These are phyloP conservation scores for Champsocephalus esox DNA, from an alignment of 2,797 vertebrate species.

Conservation along the genomic window DNA sequence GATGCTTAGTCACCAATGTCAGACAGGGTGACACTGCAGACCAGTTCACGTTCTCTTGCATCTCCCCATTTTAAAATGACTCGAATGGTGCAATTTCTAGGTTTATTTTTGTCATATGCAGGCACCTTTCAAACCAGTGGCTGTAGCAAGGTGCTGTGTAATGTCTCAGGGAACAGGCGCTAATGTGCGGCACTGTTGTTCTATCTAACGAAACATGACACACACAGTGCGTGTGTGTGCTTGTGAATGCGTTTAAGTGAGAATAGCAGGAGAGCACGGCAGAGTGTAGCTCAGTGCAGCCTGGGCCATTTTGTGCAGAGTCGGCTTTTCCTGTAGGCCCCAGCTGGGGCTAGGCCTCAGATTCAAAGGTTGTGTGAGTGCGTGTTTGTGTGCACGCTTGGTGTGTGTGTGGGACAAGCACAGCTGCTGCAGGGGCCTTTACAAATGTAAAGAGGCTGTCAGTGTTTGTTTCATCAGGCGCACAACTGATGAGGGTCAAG, in stretches of 20 bases:
- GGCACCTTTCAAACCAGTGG: conserved; percentile 11
- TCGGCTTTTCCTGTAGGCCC: conserved; percentile 91
- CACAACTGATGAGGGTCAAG: conserved; percentile 97
- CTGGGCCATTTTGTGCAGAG: conserved; percentile 91
- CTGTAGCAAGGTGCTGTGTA: conserved; percentile 32
- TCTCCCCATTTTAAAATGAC: not conserved
- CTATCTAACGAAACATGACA: conserved; percentile 83
- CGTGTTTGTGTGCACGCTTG: conserved; percentile 26
- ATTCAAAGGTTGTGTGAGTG: conserved; percentile 86
- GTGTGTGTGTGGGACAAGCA: conserved; percentile 94
- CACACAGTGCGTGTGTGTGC: conserved; percentile 64
- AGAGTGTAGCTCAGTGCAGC: conserved; percentile 61
- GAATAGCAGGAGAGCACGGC: conserved; percentile 50
- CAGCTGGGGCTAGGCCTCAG: conserved; percentile 95
- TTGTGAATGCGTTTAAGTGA: conserved; percentile 46
- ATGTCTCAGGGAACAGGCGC: conserved; percentile 53
- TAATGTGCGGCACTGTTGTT: conserved; percentile 68
- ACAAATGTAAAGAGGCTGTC: conserved; percentile 99
- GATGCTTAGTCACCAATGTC: conserved; percentile 26
- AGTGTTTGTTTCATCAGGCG: conserved; percentile 99
- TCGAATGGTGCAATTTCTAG: not conserved
- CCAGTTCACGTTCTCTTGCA: not conserved
- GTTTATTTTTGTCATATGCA: conserved; percentile 19
- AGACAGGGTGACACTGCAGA: conserved; percentile 9
- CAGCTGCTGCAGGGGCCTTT: conserved; percentile 99